Evolutionary conservation across 2,797 vertebrate genomes (phyloP).

Genomic region (Tokudaia tokunoshimensis): DNA sequence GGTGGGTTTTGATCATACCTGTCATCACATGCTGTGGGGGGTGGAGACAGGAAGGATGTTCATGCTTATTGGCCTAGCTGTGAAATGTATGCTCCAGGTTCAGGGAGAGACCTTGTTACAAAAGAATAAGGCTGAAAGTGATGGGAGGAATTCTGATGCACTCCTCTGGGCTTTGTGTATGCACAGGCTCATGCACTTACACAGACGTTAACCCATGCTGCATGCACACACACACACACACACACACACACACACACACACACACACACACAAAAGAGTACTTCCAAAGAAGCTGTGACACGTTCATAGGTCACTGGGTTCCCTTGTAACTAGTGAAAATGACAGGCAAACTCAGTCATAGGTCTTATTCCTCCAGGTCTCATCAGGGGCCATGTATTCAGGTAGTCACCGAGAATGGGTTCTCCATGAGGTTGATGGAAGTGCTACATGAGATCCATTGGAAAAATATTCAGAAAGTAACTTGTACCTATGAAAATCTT

Average conservation of each 20-base stretch:
- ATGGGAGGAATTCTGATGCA: neutral
- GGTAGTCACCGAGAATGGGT: neutral
- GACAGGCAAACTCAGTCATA: neutral
- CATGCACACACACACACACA: accelerated
- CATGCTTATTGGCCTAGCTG: neutral
- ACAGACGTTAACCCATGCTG: neutral
- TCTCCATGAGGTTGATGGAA: neutral
- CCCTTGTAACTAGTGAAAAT: neutral
- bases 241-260: no score
- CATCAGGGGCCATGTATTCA: neutral
- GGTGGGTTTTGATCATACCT: neutral
- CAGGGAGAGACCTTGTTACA: neutral
- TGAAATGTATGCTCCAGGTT: neutral
- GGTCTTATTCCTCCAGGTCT: neutral
- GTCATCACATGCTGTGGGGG: neutral
- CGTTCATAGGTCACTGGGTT: neutral
- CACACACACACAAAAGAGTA: neutral
- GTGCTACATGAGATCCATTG: neutral
- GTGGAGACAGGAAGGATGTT: neutral
- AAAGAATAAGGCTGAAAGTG: neutral
- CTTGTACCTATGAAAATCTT: neutral
- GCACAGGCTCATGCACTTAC: neutral
- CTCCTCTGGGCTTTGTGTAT: neutral
- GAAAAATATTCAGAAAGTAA: neutral
- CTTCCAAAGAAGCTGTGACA: neutral